These are phyloP conservation scores for Zosterops japonicus DNA, from an alignment of 2,113 vertebrate genomes.

Conservation along the genomic window DNA sequence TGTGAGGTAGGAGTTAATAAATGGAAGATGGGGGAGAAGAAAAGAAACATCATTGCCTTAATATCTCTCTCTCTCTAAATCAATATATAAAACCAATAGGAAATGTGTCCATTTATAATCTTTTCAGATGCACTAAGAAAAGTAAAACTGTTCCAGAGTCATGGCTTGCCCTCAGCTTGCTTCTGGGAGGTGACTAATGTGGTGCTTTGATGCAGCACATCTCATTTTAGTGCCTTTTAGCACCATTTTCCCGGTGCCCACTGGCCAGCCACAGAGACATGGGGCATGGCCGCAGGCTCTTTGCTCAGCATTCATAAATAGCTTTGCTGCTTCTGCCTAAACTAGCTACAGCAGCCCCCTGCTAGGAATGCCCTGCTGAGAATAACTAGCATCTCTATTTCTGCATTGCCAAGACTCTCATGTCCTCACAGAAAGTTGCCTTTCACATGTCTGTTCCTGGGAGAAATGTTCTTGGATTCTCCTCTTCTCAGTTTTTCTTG, in stretches of 20 bases:
- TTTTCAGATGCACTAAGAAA: background rate
- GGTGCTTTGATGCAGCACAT: background rate
- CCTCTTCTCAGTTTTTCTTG: background rate
- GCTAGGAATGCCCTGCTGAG: background rate
- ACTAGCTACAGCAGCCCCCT: background rate
- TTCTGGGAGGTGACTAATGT: background rate
- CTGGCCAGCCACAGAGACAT: background rate
- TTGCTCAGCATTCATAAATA: background rate
- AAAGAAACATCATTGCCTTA: background rate
- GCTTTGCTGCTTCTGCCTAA: background rate
- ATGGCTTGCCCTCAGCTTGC: background rate
- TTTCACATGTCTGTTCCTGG: background rate
- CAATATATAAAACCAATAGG: background rate
- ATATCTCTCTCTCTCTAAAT: background rate
- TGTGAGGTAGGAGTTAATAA: background rate
- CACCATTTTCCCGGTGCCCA: background rate
- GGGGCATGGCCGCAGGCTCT: background rate
- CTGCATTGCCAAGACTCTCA: background rate
- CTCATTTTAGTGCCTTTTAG: background rate
- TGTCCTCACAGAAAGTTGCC: background rate
- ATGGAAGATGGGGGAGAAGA: background rate
- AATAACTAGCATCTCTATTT: background rate
- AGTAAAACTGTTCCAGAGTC: background rate
- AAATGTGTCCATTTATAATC: background rate
- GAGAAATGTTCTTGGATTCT: background rate